phyloP scores from a whole-genome alignment of 2,113 vertebrate species.

The Anhinga anhinga region DNA sequence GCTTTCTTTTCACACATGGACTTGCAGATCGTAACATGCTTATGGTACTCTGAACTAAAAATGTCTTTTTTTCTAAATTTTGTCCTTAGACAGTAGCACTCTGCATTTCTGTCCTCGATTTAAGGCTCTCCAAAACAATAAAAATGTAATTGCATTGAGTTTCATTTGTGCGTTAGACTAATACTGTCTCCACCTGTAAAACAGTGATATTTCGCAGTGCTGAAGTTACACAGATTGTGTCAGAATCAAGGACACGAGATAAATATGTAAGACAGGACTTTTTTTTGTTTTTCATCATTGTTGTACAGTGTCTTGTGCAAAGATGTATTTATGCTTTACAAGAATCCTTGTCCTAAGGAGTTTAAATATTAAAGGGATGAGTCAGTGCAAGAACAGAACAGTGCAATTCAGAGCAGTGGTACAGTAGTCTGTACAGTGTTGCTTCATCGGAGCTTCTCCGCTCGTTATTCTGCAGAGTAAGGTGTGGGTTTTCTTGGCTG shows the following conservation, averaged over 20 bases:
- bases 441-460: not conserved
- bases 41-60: not conserved
- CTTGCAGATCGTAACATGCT: not conserved
- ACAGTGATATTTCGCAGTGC: not conserved
- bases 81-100: not conserved
- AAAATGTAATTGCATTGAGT: not conserved
- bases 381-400: not conserved
- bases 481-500: not conserved
- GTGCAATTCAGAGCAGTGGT: not conserved
- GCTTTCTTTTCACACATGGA: not conserved
- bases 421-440: not conserved
- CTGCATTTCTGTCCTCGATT: not conserved
- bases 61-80: not conserved
- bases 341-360: not conserved
- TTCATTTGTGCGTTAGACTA: not conserved
- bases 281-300: not conserved
- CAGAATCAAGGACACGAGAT: not conserved
- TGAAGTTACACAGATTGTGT: not conserved
- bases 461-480: not conserved
- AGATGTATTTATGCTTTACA: not conserved
- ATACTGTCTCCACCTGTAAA: not conserved
- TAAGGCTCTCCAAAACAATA: not conserved
- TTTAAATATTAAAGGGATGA: not conserved
- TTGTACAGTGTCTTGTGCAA: not conserved
- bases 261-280: not conserved